Base-by-base conservation (phyloP, 2,113 vertebrate species). In the Ibidorhyncha struthersii region DNA sequence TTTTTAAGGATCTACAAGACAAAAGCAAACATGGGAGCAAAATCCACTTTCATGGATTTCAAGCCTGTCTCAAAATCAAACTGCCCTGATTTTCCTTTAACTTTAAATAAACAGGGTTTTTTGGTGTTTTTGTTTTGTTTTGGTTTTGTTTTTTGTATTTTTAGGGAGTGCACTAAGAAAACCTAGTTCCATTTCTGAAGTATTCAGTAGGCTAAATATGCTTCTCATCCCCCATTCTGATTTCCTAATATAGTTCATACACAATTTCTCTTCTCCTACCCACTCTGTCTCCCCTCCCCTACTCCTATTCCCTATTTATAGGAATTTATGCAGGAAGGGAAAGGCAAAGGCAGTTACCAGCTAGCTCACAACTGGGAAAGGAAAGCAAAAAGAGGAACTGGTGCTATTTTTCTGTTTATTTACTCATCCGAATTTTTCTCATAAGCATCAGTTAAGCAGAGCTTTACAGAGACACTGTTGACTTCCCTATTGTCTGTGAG, bases 401-500 rank as follows among this genome's bases (percentile, higher is more conserved):
- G 38, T 79, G 81, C 21, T 3, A 25, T n/a, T 76, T 94, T 80
- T 45, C 53, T 18, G 87, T 93, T 74, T 95, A 82, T 90, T 89
- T 89, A 69, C 43, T 91, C 7, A 4, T 90, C 81, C 38, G 83
- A 81, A 72, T 93, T 96, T 97, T 96, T 83, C 67, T 92, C 76
- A 73, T 91, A 97, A 90, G 2, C 82, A 69, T 86, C 85, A 90
- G 55, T 86, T 93, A 90, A 94, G 41, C 47, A 79, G 62, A 78
- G 85, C 61, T 94, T 91, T 83, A 62, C 52, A 95, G 93, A 97
- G 86, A 82, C 56, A 72, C 58, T 72, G 81, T 93, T 96, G 92
- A 96, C 86, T 96, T 89, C 78, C 40, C 65, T 85, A 92, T 96
- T 96, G 93, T 96, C 89, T 92, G 91, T 89, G 95, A 97, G 94